phyloP scores from a whole-genome alignment of 64 coral and sea anemone species.

The Dendronephthya gigantea region DNA sequence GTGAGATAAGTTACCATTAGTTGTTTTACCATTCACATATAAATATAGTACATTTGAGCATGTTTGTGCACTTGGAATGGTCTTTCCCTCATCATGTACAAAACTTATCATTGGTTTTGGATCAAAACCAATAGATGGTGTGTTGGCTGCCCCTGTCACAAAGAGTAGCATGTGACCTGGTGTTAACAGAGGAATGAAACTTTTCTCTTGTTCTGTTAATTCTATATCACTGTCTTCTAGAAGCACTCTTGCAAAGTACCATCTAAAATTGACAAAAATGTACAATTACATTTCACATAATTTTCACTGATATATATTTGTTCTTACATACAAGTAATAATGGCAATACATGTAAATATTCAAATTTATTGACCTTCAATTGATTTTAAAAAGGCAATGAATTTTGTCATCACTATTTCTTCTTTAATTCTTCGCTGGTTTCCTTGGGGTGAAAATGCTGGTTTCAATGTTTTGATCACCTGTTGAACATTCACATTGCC shows the following conservation, averaged over 20 bases:
- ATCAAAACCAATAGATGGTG: conserved; percentile 32
- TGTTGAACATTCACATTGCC: too few species aligned
- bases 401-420: too few species aligned
- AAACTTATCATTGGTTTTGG: conserved; percentile 37
- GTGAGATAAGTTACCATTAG: conserved; percentile 23
- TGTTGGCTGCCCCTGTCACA: conserved; percentile 15
- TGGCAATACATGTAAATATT: too few species aligned
- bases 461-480: too few species aligned
- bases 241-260: conserved; percentile 18
- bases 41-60: conserved; percentile 38
- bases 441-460: too few species aligned
- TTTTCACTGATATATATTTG: too few species aligned
- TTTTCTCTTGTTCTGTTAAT: conserved; percentile 9
- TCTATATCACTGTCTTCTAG: not conserved
- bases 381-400: too few species aligned
- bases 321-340: too few species aligned
- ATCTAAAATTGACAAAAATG: too few species aligned
- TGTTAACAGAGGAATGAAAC: conserved; percentile 17
- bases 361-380: too few species aligned
- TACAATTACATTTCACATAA: too few species aligned
- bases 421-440: too few species aligned
- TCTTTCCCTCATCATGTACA: conserved; percentile 40
- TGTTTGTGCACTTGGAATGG: conserved; percentile 50
- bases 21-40: conserved; percentile 19
- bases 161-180: conserved; percentile 30